Evolutionary conservation across 2,113 vertebrate genomes (phyloP), one percentile per base, ranked within the genome.

Genomic region (Platycercus adscitus): DNA sequence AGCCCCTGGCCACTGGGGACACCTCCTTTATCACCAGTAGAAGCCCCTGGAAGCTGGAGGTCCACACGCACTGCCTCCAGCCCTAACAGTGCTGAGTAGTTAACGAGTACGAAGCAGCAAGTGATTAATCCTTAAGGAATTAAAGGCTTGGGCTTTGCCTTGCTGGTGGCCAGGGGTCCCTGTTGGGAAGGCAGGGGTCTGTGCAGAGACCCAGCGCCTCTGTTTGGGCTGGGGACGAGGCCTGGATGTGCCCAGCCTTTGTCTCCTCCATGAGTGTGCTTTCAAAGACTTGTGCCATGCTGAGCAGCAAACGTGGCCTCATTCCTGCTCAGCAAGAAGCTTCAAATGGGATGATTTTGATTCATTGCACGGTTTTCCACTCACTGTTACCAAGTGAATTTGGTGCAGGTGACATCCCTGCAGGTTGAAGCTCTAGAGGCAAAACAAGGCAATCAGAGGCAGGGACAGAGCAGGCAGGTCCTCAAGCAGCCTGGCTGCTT

Each of bases 261-360:
- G 41, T 37, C 35, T 64, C 65, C 47, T 95, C 39, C 7, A 0
- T 4, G 13, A 52, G 4, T 4, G 0, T 61, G 23, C 61, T 52
- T 81, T 76, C 56, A 92, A 85, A 92, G 73, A 31, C 81, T 80
- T 80, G 73, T 85, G 55, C 70, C 58, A 21, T 0, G 33, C 93
- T 86, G 93, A 79, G 88, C 33, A 68, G 68, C 81, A 91, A 96
- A 84, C 41, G 82, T 90, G 88, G 60, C 91, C 93, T 94, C 69
- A 52, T 96, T 94, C 52, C 81, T 0, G 8, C 92, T 79, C 95
- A 89, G 96, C 93, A 94, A 64, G 86, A 76, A 71, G 56, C 82
- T 86, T 31, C 72, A 35, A 16, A 33, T 41, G 52, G 41, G 44
- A 76, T 47, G 14, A 15, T 49, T 87, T 47, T 11, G 64, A 84